Percentiles rank a stretch among this genome's conserved stretches.
Evolutionary conservation across 1,140 invertebrate species (phyloP).

Genomic region (Euschistus heros): DNA sequence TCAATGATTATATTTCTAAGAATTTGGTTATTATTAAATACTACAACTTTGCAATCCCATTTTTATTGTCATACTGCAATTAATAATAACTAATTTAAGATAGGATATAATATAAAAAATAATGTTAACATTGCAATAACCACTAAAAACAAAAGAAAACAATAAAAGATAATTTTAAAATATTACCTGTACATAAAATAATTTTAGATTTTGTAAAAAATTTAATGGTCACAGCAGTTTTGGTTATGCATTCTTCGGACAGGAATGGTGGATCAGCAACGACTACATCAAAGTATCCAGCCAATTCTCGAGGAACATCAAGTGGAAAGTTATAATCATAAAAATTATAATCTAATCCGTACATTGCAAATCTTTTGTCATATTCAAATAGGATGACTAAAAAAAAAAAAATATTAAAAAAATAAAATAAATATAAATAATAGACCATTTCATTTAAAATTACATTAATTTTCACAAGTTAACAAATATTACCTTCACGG

Average conservation of each 20-base stretch:
- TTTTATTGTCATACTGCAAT: too few species aligned
- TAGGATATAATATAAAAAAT: too few species aligned
- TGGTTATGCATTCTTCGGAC: conserved; percentile 82
- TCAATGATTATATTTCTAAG: too few species aligned
- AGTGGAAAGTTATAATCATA: conserved; percentile 84
- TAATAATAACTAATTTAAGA: too few species aligned
- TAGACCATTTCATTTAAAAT: too few species aligned
- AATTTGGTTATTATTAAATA: too few species aligned
- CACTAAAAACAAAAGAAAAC: too few species aligned
- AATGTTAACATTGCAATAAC: too few species aligned
- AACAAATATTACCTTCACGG: not conserved
- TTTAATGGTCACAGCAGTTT: conserved; percentile 68
- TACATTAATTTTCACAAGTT: not conserved
- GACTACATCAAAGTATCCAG: conserved; percentile 66
- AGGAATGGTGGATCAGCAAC: conserved; percentile 91
- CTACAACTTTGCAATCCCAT: too few species aligned
- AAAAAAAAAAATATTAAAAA: conserved; percentile 33
- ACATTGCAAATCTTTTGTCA: conserved; percentile 67
- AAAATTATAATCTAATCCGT: conserved; percentile 66
- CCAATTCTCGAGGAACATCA: conserved; percentile 49
- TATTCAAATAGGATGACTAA: conserved; percentile 70
- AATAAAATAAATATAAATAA: not conserved
- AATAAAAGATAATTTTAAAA: too few species aligned
- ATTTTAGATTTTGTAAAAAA: conserved; percentile 68
- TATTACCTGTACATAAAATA: conserved; percentile 75